Evolutionary conservation across 1,140 invertebrate species (phyloP).

Genomic region (Steinernema khuongi): DNA sequence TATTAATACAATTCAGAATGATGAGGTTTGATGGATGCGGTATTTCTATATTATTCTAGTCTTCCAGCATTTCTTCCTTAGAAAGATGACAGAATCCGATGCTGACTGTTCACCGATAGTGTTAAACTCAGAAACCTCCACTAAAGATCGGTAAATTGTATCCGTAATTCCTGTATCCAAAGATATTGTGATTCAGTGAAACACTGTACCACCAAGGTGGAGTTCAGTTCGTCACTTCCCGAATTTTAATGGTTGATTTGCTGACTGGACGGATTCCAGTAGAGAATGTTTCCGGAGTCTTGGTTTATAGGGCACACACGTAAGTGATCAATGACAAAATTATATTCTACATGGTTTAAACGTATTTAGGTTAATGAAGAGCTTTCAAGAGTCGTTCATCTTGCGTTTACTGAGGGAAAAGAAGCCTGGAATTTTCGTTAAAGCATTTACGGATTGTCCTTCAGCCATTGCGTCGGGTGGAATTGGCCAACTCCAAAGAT

Average conservation of each 20-base stretch:
- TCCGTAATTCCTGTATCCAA: conserved; percentile 4
- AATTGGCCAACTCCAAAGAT: background rate
- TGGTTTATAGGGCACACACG: conserved; percentile 85
- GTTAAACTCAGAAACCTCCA: conserved; percentile 38
- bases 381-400: conserved; percentile 57
- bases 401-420: conserved; percentile 56
- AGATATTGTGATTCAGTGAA: conserved; percentile 51
- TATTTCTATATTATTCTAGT: background rate
- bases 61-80: conserved; percentile 48
- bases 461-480: background rate
- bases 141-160: conserved; percentile 44
- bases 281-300: conserved; percentile 76
- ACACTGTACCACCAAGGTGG: conserved; percentile 80
- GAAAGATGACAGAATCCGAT: conserved; percentile 38
- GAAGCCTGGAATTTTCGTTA: conserved; percentile 52
- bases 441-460: conserved; percentile 11
- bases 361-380: conserved; percentile 41
- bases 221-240: conserved; percentile 77
- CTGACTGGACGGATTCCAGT: conserved; percentile 83
- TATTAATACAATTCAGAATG: conserved; percentile 48
- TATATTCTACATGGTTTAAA: conserved; percentile 16
- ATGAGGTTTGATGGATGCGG: conserved; percentile 39
- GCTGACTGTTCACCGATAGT: conserved; percentile 29
- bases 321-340: conserved; percentile 25
- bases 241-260: conserved; percentile 92